Base-by-base conservation (phyloP, 1,140 invertebrate genomes). In the Camponotus floridanus region DNA sequence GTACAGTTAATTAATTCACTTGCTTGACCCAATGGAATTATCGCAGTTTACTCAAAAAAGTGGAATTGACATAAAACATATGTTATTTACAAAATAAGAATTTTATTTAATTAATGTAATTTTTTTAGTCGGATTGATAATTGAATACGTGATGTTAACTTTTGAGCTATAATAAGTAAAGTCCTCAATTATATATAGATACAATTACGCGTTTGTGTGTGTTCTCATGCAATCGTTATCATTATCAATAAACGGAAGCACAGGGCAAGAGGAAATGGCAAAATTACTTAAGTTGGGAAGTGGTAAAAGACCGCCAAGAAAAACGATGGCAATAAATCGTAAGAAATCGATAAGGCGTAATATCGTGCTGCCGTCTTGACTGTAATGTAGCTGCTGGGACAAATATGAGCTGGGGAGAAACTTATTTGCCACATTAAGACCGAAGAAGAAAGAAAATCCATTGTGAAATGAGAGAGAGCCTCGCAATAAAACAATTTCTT, bases 291-390 rank as follows among this genome's bases (percentile, higher is more conserved):
- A 51, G 45, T 74, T 45, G 57, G 7, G 67, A 88, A 65, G n/a
- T 57, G 48, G 48, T 62, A 71, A 86, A 74, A 84, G 65, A 59
- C 48, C 68, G 80, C 26, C 36, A 62, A 81, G 85, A 61, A 89
- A 88, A 87, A 87, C 88, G 86, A 26, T 31, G 48, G 76, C 18
- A 80, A 87, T 87, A 88, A 88, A 80, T 89, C 71, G 62, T 39
- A 18, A 33, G 51, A 42, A 68, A 87, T 67, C 76, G 70, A 73
- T 57, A 48, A 51, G 76, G 62, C 76, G 67, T 84, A 87, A 87
- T 87, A 87, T 85, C 86, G 59, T 83, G 71, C 78, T 76, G 62
- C 65, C 55, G 59, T 45, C 81, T 89, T 78, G 80, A 90, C 76
- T 80, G 67, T 87, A 90, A 87, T 68, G 51, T 51, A 86, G 65